phyloP scores from a whole-genome alignment of 2,797 vertebrate genomes.

The Megalops cyprinoides region DNA sequence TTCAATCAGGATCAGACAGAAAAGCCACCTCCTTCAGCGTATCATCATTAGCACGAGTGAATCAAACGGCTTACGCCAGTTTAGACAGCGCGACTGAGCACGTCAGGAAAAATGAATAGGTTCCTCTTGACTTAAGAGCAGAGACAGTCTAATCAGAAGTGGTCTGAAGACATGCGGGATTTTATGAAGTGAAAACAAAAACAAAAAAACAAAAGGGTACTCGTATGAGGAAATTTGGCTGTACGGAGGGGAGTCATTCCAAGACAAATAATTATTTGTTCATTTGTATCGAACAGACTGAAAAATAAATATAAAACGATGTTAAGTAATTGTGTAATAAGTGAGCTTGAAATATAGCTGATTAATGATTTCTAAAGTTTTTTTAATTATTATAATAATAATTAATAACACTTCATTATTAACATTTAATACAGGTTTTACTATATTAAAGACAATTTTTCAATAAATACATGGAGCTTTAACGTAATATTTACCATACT shows the following conservation, averaged over 20 bases:
- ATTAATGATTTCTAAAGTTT: no score
- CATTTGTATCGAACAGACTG: not conserved
- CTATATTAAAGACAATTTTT: no score
- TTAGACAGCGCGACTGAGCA: constrained; percentile 62
- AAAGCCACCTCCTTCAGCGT: not conserved
- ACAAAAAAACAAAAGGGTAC: not conserved
- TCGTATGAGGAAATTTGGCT: not conserved
- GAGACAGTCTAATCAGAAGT: not conserved
- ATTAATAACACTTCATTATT: no score
- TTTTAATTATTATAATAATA: no score
- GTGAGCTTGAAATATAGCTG: no score
- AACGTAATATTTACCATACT: no score
- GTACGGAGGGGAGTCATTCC: not conserved
- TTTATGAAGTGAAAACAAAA: not conserved
- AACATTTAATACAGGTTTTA: no score
- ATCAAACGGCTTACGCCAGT: not conserved
- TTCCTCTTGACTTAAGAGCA: constrained; percentile 43
- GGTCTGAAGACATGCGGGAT: not conserved
- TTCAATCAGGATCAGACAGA: not conserved
- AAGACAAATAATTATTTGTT: not conserved
- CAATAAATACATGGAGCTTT: no score
- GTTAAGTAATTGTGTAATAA: no score
- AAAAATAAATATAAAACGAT: not conserved
- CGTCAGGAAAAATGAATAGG: constrained; percentile 62
- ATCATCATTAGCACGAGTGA: not conserved